Conservation (phyloP, 2,888 invertebrate species). For the Melanostoma scalare region DNA sequence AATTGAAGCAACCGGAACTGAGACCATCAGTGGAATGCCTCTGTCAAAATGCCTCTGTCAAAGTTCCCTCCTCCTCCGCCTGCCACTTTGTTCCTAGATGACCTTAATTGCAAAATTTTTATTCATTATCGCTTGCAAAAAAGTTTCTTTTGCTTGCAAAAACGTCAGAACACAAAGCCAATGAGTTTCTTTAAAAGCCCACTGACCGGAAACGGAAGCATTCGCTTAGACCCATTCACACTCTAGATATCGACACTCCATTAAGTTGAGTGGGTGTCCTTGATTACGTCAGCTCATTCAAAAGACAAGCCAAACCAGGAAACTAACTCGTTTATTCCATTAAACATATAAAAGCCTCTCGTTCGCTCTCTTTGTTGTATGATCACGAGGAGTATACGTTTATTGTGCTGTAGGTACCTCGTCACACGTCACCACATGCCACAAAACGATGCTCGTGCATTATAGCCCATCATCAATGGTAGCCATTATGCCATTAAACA, state of each 20-base stretch:
- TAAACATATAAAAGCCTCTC: conserved; percentile 68
- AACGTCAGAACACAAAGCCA: no score
- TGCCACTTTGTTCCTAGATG: no score
- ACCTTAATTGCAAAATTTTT: background rate
- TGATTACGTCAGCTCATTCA: conserved; percentile 69
- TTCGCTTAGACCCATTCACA: background rate
- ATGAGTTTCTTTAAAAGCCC: background rate
- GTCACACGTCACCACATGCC: conserved; percentile 62
- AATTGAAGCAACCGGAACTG: no score
- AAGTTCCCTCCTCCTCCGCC: no score
- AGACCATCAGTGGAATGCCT: no score
- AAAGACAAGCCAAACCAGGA: conserved; percentile 54
- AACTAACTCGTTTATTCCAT: conserved; percentile 73
- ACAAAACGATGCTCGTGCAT: conserved; percentile 48
- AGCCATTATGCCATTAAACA: conserved; percentile 55
- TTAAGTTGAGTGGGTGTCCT: conserved; percentile 54
- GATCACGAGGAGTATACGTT: background rate
- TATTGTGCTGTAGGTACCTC: conserved; percentile 44
- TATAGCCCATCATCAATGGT: conserved; percentile 53
- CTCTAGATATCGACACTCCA: conserved; percentile 62
- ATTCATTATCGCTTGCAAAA: background rate
- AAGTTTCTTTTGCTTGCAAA: background rate
- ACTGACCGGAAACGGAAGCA: conserved; percentile 16
- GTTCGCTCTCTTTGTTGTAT: background rate
- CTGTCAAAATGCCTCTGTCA: no score